Conservation (phyloP, 64 coral and sea anemone genomes). For the Pocillopora verrucosa region DNA sequence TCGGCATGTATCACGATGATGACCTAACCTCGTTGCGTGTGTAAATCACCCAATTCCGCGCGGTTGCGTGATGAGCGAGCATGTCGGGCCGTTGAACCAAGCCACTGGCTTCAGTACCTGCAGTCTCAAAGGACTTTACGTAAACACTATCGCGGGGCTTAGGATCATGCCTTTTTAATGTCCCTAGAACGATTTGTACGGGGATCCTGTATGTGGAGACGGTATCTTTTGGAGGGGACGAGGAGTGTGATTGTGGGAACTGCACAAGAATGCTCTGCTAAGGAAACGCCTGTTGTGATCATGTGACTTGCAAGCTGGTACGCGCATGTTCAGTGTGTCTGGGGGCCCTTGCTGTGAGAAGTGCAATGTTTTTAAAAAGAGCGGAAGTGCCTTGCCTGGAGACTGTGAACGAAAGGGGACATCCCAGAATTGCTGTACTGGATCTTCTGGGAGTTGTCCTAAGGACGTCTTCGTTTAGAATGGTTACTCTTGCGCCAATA, state of each 20-base stretch:
- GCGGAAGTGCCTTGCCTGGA: not conserved
- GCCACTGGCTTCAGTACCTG: conserved; percentile 33
- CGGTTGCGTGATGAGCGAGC: conserved; percentile 27
- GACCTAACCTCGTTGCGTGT: conserved; percentile 31
- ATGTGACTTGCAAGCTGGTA: conserved; percentile 7
- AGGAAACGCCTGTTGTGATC: conserved; percentile 19
- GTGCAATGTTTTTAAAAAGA: conserved; percentile 25
- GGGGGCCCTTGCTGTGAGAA: conserved; percentile 12
- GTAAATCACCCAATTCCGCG: not conserved
- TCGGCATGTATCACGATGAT: conserved; percentile 45
- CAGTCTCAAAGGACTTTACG: not conserved
- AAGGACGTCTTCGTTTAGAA: conserved; percentile 46
- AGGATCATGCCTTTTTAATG: conserved; percentile 11
- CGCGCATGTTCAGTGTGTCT: conserved; percentile 14
- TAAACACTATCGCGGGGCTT: conserved; percentile 13
- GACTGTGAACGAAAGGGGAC: conserved; percentile 29
- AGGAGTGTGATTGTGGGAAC: conserved; percentile 38
- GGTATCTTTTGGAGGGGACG: not conserved
- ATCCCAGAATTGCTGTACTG: conserved; percentile 16
- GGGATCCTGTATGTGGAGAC: conserved; percentile 24
- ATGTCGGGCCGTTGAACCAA: not conserved
- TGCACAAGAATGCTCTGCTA: not conserved
- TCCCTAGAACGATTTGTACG: not conserved
- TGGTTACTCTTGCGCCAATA: conserved; percentile 36
- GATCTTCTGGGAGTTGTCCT: conserved; percentile 38